Evolutionary conservation across 2,797 vertebrate genomes (phyloP), one percentile per base, ranked within the genome.

Genomic region (Malurus leucopterus): DNA sequence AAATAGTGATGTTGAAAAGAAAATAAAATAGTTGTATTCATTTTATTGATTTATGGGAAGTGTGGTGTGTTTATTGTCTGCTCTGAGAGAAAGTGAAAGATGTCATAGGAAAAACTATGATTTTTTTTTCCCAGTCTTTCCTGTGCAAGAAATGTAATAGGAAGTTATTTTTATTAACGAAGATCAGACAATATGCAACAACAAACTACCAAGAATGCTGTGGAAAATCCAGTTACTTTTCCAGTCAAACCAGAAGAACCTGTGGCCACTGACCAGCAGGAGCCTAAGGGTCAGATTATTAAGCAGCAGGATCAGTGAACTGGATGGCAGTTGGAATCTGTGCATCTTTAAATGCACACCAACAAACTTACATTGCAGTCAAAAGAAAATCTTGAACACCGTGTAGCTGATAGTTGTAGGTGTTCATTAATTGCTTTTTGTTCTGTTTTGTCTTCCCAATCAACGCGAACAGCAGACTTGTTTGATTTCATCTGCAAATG

Each of bases 71-170:
- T 57, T 41, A 34, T 59, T 82, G 17, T 70, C 58, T 75, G 27
- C 22, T 91, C 53, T 76, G 55, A 77, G 53, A 70, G 85, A 95
- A 90, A 94, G 84, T 88, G 49, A 89, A 91, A 70, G 72, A 90
- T 38, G 74, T 82, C 88, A 34, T 70, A 90, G 81, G 43, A 61
- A 91, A 93, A 88, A 47, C 5, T 7, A 34, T 8, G 8, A 44
- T 51, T 59, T 74, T 70, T 41, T 74, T 72, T 55, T 8, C 9
- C 30, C 40, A 67, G 63, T 27, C 81, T 87, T 94, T 93, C 89
- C 86, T 91, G 79, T 78, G 54, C 87, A 94, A 93, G 93, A 94
- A 94, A 93, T 95, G 91, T 93, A 94, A 92, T 95, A 95, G 90
- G 74, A 87, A 94, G 72, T 85, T 94, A 74, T 69, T 92, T 90